phyloP scores from a whole-genome alignment of 2,113 vertebrate genomes.

The Datnioides undecimradiatus region DNA sequence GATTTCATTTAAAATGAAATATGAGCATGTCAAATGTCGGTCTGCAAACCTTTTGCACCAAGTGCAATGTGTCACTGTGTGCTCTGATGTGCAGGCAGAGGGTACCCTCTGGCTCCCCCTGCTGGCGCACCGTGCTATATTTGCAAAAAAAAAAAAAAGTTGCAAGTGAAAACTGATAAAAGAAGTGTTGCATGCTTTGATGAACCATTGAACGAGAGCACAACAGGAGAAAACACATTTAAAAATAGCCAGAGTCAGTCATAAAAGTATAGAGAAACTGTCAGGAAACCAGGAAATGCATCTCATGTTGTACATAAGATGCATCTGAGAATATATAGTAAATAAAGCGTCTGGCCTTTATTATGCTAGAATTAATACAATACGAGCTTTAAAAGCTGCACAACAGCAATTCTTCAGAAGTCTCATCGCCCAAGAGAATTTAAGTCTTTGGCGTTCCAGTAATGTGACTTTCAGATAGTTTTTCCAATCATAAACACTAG shows the following conservation, averaged over 20 bases:
- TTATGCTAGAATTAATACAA: neutral
- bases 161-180: neutral
- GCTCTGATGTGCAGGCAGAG: neutral
- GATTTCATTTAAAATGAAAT: neutral
- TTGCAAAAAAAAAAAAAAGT: neutral
- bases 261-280: neutral
- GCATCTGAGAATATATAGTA: neutral
- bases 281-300: too few relatives aligned
- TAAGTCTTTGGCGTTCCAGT: too few relatives aligned
- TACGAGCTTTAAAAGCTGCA: neutral
- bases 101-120: conserved; percentile 57
- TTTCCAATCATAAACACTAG: neutral
- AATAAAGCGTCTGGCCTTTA: too few relatives aligned
- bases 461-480: neutral
- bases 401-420: too few relatives aligned
- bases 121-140: conserved; percentile 25
- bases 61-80: neutral
- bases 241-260: too few relatives aligned
- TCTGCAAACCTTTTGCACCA: conserved; percentile 7
- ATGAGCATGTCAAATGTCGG: neutral
- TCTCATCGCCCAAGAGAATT: too few relatives aligned
- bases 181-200: too few relatives aligned
- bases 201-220: too few relatives aligned
- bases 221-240: neutral
- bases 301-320: neutral